Evolutionary conservation across 2,113 vertebrate genomes (phyloP), one percentile per base, ranked within the genome.

Genomic region (Alexandromys fortis): DNA sequence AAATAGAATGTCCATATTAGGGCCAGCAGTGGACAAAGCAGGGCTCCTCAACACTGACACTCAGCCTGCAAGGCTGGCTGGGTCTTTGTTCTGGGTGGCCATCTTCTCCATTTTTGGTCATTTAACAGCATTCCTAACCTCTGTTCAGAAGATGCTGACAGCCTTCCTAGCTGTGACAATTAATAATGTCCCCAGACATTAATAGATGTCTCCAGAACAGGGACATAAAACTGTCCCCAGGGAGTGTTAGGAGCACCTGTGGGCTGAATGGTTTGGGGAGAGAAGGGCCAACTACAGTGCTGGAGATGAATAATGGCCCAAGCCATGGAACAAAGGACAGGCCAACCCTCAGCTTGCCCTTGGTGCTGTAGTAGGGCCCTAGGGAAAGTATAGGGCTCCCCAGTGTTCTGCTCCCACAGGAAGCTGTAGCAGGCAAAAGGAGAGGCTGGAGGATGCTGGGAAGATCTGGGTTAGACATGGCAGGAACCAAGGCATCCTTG

Each of bases 311-410:
- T 4, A 16, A 17, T 58, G 58, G 5, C 10, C 38, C 63, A 28
- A 10, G 26, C 1, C 19, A 3, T 4, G 24, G 63, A 9, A 7
- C 12, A 5, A 16, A 11, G 0, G 4, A 33, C 14, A 0, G 4
- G 45, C 14, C 0, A 2, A 47, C 26, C 14, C n/a, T 35, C 13
- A 0, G 49, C 26, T 14, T 0, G 5, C 28, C 79, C 52, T 0
- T 0, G 0, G 42, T 17, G 35, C 45, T 45, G 28, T 24, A 33
- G 6, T 2, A 22, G 70, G 63, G 26, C 13, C 33, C 7, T 67
- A 8, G 19, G 26, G 22, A 42, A 8, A n/a, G 16, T 0, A 2
- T 10, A 16, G 3, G 17, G 30, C n/a, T 4, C 0, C 1, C 38
- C 33, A 47, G 19, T 55, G 63, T 30, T 5, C 21, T 7, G 0